A percentile compares a stretch with the other conserved stretches of the same genome.
phyloP scores from a whole-genome alignment of 2,113 vertebrate genomes.

The Stigmatopora argus region DNA sequence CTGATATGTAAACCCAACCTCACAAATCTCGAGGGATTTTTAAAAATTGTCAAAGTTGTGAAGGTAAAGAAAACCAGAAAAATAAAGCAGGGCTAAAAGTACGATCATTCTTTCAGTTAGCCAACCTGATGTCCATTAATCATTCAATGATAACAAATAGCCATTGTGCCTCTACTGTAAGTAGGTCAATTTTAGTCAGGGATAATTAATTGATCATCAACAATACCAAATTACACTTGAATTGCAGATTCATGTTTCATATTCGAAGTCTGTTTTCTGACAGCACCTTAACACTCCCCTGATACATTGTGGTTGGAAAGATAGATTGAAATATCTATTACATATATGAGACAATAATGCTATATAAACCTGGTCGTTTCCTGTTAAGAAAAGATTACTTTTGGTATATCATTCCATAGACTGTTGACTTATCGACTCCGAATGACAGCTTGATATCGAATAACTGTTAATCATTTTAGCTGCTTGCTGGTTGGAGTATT shows the following conservation, averaged over 20 bases:
- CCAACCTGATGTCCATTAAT: background rate
- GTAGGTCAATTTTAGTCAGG: background rate
- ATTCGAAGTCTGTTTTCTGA: conserved; percentile 26
- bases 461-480: too few species aligned
- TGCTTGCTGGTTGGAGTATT: too few species aligned
- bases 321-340: background rate
- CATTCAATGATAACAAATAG: background rate
- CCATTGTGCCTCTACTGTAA: background rate
- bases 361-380: background rate
- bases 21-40: conserved; percentile 10
- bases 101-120: background rate
- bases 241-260: conserved; percentile 31
- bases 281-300: conserved; percentile 33
- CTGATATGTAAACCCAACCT: conserved; percentile 9
- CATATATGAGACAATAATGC: background rate
- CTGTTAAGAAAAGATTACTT: background rate
- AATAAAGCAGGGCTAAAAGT: background rate
- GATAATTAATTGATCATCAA: background rate
- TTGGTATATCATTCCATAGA: background rate
- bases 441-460: too few species aligned
- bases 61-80: background rate
- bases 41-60: conserved; percentile 12
- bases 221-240: conserved; percentile 15
- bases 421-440: too few species aligned
- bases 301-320: conserved; percentile 16